Conservation (phyloP, 2,797 vertebrate species). For the Sebastes trivittatus region DNA sequence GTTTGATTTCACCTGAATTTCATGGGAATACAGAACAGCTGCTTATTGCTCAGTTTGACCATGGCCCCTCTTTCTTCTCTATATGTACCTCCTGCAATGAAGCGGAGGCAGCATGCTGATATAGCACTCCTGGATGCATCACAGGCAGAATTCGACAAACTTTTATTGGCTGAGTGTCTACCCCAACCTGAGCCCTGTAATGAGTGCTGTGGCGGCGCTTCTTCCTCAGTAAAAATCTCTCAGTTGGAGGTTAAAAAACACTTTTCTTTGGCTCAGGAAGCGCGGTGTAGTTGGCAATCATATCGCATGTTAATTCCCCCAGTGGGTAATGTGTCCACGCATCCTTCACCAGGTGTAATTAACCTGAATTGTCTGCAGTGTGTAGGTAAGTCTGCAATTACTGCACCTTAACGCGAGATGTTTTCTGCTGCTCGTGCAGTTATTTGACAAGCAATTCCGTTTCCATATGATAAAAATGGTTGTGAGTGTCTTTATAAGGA, state of each 20-base stretch:
- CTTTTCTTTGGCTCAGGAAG: conserved; percentile 64
- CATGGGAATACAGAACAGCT: conserved; percentile 17
- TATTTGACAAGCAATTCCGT: conserved; percentile 61
- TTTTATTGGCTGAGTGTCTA: conserved; percentile 79
- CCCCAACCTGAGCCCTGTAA: conserved; percentile 70
- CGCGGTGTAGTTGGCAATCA: conserved; percentile 50
- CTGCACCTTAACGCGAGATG: conserved; percentile 56
- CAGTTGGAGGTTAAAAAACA: conserved; percentile 63
- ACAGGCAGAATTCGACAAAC: conserved; percentile 78
- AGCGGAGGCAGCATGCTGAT: conserved; percentile 74
- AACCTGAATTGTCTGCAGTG: conserved; percentile 75
- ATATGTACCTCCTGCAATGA: conserved; percentile 62
- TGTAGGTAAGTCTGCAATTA: conserved; percentile 75
- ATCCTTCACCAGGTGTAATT: conserved; percentile 76
- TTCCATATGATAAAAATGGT: conserved; percentile 30
- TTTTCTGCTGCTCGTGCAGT: conserved; percentile 69
- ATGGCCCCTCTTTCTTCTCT: conserved; percentile 49
- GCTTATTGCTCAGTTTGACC: conserved; percentile 42
- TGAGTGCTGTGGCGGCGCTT: conserved; percentile 72
- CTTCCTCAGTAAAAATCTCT: conserved; percentile 71
- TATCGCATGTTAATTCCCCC: conserved; percentile 67
- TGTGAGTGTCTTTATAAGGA: conserved; percentile 7
- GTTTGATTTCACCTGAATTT: conserved; percentile 31
- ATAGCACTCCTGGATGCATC: conserved; percentile 78
- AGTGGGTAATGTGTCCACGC: conserved; percentile 61